Evolutionary conservation across 1,140 invertebrate genomes (phyloP).

Genomic region (Diorhabda elongata): DNA sequence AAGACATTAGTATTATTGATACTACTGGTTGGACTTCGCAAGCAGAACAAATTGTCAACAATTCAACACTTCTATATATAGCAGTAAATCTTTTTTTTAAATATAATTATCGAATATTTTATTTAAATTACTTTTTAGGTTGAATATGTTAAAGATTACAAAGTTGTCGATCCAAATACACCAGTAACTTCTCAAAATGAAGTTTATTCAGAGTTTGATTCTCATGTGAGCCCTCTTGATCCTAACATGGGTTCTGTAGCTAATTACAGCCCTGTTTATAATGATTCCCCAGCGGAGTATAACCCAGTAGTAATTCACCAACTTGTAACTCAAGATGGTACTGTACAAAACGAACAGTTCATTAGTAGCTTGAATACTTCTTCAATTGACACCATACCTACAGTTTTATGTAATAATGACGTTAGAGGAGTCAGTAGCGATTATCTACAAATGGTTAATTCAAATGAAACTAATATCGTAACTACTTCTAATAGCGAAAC

Average conservation of each 20-base stretch:
- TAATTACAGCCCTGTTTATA: conserved; percentile 54
- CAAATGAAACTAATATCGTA: conserved; percentile 6
- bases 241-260: conserved; percentile 58
- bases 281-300: conserved; percentile 49
- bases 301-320: conserved; percentile 54
- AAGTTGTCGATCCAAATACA: conserved; percentile 44
- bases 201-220: conserved; percentile 52
- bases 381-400: conserved; percentile 25
- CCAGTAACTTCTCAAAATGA: conserved; percentile 46
- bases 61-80: conserved; percentile 40
- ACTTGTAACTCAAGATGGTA: conserved; percentile 28
- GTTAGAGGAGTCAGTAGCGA: conserved; percentile 41
- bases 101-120: not conserved
- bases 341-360: conserved; percentile 23
- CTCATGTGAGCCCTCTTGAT: conserved; percentile 55
- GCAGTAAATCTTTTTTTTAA: conserved; percentile 34
- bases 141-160: conserved; percentile 54
- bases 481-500: conserved; percentile 13
- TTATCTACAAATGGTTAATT: conserved; percentile 42
- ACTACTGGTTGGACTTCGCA: conserved; percentile 17
- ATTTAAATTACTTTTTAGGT: conserved; percentile 46
- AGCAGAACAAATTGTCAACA: conserved; percentile 22
- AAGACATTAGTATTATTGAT: conserved; percentile 25
- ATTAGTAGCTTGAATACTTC: conserved; percentile 21
- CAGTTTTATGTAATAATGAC: conserved; percentile 39